phyloP scores from a whole-genome alignment of 2,888 invertebrate genomes.

The Leptinotarsa haldemani region DNA sequence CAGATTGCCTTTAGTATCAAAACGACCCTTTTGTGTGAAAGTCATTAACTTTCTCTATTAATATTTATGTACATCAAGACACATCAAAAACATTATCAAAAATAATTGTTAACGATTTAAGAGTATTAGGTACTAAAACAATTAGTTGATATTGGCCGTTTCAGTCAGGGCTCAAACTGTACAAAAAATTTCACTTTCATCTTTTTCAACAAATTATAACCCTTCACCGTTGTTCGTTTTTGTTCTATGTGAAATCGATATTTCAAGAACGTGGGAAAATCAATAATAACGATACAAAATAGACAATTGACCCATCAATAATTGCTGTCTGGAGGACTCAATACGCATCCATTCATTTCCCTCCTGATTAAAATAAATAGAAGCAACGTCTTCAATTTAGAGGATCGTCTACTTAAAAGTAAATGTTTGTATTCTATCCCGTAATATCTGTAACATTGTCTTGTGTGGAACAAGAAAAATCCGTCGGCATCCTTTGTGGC shows the following conservation, averaged over 20 bases:
- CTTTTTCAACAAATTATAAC: too few species aligned
- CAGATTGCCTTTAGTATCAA: too few species aligned
- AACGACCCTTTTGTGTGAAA: too few species aligned
- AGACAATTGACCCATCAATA: slow-evolving; percentile 42
- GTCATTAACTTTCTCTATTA: too few species aligned
- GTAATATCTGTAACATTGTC: slow-evolving; percentile 65
- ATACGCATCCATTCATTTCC: slow-evolving; percentile 41
- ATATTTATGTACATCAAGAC: too few species aligned
- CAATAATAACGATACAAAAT: slow-evolving; percentile 33
- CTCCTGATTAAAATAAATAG: slow-evolving; percentile 49
- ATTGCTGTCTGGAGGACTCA: slow-evolving; percentile 40
- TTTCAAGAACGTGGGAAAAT: slow-evolving; percentile 12
- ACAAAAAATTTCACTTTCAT: too few species aligned
- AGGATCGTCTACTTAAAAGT: slow-evolving; percentile 53
- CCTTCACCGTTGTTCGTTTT: too few species aligned
- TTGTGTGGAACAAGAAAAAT: slow-evolving; percentile 64
- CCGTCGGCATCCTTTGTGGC: slow-evolving; percentile 62
- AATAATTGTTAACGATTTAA: too few species aligned
- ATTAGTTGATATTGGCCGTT: too few species aligned
- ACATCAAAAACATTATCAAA: too few species aligned
- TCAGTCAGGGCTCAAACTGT: too few species aligned
- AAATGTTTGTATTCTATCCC: slow-evolving; percentile 59
- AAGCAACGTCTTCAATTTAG: slow-evolving; percentile 51
- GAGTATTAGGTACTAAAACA: too few species aligned
- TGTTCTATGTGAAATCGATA: not conserved